These are phyloP conservation scores for Etheostoma perlongum DNA, from an alignment of 2,797 vertebrate species.

Conservation along the genomic window DNA sequence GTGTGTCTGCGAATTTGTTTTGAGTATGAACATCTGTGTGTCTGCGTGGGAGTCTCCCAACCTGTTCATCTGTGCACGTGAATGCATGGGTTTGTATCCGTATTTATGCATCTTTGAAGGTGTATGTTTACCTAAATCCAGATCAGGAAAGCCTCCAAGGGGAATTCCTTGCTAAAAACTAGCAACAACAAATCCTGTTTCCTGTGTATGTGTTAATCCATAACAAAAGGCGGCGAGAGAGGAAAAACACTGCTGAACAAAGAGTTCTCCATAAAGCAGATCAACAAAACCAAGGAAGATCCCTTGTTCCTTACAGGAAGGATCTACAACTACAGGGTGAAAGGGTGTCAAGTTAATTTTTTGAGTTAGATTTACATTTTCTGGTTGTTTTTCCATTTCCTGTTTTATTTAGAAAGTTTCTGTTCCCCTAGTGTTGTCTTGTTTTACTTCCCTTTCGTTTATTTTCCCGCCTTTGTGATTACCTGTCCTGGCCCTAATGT, in stretches of 20 bases:
- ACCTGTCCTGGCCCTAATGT: too few relatives aligned
- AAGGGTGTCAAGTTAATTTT: background rate
- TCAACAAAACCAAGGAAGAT: slow-evolving; percentile 5
- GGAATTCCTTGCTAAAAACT: slow-evolving; percentile 34
- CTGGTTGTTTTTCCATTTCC: too few relatives aligned
- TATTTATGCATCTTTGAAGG: slow-evolving; percentile 15
- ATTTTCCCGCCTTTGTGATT: too few relatives aligned
- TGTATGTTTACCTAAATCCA: slow-evolving; percentile 32
- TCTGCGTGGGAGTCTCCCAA: slow-evolving; percentile 15
- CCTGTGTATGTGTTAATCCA: slow-evolving; percentile 41
- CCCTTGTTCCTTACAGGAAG: slow-evolving; percentile 59
- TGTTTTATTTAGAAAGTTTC: too few relatives aligned
- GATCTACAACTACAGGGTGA: slow-evolving; percentile 4
- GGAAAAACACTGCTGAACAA: slow-evolving; percentile 52
- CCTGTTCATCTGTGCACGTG: slow-evolving; percentile 25
- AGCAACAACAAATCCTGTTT: slow-evolving; percentile 68
- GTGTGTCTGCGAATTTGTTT: slow-evolving; percentile 17
- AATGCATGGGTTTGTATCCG: slow-evolving; percentile 5
- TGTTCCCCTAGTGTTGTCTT: too few relatives aligned
- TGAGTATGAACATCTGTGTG: slow-evolving; percentile 36
- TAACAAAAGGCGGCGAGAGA: slow-evolving; percentile 65
- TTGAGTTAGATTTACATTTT: too few relatives aligned
- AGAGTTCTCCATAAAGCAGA: background rate
- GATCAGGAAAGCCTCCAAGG: slow-evolving; percentile 50
- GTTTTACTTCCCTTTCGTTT: too few relatives aligned